Base-by-base conservation (phyloP, 2,113 vertebrate species). In the Hyperopisus bebe region DNA sequence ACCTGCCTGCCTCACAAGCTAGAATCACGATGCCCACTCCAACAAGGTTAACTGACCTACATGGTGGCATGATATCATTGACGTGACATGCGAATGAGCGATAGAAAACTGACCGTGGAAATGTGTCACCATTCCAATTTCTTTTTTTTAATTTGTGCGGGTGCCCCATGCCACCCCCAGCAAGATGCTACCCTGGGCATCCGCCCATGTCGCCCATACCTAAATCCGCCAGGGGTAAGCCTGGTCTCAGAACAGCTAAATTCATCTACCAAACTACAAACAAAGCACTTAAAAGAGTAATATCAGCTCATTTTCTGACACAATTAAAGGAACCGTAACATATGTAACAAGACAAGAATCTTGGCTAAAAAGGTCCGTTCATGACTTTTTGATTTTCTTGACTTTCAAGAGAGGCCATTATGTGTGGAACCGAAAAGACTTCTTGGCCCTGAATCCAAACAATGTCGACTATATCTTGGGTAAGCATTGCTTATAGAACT, bases 391-490 rank as follows among this genome's bases (percentile, higher is more conserved):
- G 11, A 50, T 55, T 58, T 42, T 31, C 31, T 42, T 53, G n/a
- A 50, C 47, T 17, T 58, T 58, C 50, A 94, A 99, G 98, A 96
- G 94, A 0, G 96, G 96, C 50, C 91, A 94, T 92, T 99, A 98
- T 11, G 95, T 98, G 86, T 99, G 98, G 98, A 97, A 98, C 94
- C 97, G 95, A 91, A 93, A 91, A 0, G 95, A 96, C 3, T 97
- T 99, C 88, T 93, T 97, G 93, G 93, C 95, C 0, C 93, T 99
- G 31, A 95, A 98, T 90, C 97, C 96, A 13, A 92, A 89, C 89
- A 94, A 92, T 0, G 96, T 97, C 0, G 96, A 99, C 93, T 97
- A 97, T 92, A 92, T 99, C 88, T 89, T 99, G 92, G 98, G 98
- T 99, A 92, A 97, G 97, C 94, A n/a, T n/a, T n/a, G 4, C 17